phyloP scores from a whole-genome alignment of 2,113 vertebrate species.

The Hydrolagus affinis region DNA sequence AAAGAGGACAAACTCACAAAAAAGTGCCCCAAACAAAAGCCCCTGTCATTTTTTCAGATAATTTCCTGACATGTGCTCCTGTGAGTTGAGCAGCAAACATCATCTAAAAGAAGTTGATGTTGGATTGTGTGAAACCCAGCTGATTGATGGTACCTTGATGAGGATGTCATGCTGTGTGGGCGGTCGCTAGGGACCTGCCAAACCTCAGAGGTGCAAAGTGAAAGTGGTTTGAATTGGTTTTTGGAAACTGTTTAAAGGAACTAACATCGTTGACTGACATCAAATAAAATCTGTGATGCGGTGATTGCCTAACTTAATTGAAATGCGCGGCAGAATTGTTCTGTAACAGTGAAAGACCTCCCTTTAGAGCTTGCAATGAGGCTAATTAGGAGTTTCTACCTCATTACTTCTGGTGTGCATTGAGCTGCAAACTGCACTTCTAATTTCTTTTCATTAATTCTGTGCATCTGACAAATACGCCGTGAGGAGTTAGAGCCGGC shows the following conservation, averaged over 20 bases:
- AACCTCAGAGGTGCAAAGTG: too few species aligned
- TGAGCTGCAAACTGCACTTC: background rate
- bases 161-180: too few species aligned
- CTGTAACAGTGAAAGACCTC: background rate
- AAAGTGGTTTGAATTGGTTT: background rate
- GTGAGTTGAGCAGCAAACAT: too few species aligned
- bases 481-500: background rate
- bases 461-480: background rate
- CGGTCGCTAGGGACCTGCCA: too few species aligned
- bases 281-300: background rate
- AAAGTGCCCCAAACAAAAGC: too few species aligned
- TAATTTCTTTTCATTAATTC: conserved; percentile 17
- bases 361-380: background rate
- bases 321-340: background rate
- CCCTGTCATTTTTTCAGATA: too few species aligned
- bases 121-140: too few species aligned
- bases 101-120: too few species aligned
- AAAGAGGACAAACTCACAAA: too few species aligned
- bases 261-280: background rate
- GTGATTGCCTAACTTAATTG: background rate
- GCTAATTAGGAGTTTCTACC: background rate
- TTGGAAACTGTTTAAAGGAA: background rate
- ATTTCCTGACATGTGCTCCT: too few species aligned
- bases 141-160: too few species aligned
- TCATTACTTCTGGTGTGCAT: background rate